These are phyloP conservation scores for Campoletis sonorensis DNA, from an alignment of 1,140 invertebrate species.

Conservation along the genomic window DNA sequence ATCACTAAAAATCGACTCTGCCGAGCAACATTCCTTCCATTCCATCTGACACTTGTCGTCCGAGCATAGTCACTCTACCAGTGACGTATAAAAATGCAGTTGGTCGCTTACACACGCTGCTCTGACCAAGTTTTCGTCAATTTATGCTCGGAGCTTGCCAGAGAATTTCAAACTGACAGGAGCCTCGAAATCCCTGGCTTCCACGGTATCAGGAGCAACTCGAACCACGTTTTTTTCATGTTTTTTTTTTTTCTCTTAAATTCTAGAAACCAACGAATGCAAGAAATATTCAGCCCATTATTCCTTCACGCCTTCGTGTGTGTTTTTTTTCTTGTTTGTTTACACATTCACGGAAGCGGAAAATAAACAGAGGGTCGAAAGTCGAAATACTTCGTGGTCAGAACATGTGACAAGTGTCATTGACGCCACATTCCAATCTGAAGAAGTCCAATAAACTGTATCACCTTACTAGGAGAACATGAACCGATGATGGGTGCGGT, in stretches of 20 bases:
- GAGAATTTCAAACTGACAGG: background rate
- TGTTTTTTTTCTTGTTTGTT: background rate
- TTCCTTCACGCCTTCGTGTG: background rate
- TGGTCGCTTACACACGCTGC: constrained; percentile 52
- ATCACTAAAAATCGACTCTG: background rate
- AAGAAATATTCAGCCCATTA: background rate
- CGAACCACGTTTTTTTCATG: background rate
- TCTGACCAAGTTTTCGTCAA: background rate
- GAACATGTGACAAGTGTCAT: constrained; percentile 56
- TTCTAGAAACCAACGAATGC: background rate
- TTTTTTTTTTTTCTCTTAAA: background rate
- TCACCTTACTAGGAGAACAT: constrained; percentile 69
- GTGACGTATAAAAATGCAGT: constrained; percentile 61
- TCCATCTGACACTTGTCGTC: constrained; percentile 56
- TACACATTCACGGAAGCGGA: background rate
- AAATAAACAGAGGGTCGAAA: too few relatives aligned
- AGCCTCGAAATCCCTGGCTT: background rate
- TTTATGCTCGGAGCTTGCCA: background rate
- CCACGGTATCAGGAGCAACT: background rate
- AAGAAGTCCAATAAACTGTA: constrained; percentile 74
- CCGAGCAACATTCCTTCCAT: constrained; percentile 1
- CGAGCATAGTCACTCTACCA: constrained; percentile 64
- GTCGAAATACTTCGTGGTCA: background rate
- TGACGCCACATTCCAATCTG: constrained; percentile 66
- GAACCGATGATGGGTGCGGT: constrained; percentile 34